A percentile compares a stretch with the other conserved stretches of the same genome.
phyloP scores from a whole-genome alignment of 2,113 vertebrate genomes.

The Callocephalon fimbriatum region DNA sequence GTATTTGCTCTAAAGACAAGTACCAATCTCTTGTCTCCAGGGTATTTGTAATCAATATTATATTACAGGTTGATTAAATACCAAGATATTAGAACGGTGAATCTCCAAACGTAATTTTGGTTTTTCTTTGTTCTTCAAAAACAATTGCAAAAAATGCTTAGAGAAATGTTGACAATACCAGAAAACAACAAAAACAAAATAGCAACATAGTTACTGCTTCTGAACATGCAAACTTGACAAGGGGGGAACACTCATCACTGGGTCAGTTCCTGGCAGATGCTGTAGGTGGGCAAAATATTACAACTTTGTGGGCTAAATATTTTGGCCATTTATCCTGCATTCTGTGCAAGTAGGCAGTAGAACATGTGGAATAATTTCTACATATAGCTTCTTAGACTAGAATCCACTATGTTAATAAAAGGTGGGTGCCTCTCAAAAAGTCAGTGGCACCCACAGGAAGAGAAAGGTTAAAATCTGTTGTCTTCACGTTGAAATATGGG shows the following conservation, averaged over 20 bases:
- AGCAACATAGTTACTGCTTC: neutral
- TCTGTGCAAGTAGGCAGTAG: neutral
- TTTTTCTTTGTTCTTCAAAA: neutral
- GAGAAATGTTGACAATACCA: neutral
- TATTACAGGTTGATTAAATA: conserved; percentile 57
- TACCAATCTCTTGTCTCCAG: neutral
- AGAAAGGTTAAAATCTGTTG: neutral
- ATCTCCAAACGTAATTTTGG: conserved; percentile 5
- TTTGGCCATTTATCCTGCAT: neutral
- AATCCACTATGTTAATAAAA: neutral
- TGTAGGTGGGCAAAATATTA: neutral
- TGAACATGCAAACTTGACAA: neutral
- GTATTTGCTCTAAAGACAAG: neutral
- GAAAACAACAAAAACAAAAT: conserved; percentile 10
- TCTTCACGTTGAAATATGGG: neutral
- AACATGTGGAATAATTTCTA: neutral
- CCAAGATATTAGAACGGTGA: conserved; percentile 12
- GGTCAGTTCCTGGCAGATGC: neutral
- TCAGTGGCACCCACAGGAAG: neutral
- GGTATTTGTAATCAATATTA: conserved; percentile 46
- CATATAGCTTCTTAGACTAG: neutral
- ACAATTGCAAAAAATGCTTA: neutral
- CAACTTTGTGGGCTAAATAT: neutral
- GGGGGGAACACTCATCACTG: neutral
- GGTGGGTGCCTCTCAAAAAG: neutral